Conservation (phyloP, 2,113 vertebrate species). For the Xenotilapia leptura region DNA sequence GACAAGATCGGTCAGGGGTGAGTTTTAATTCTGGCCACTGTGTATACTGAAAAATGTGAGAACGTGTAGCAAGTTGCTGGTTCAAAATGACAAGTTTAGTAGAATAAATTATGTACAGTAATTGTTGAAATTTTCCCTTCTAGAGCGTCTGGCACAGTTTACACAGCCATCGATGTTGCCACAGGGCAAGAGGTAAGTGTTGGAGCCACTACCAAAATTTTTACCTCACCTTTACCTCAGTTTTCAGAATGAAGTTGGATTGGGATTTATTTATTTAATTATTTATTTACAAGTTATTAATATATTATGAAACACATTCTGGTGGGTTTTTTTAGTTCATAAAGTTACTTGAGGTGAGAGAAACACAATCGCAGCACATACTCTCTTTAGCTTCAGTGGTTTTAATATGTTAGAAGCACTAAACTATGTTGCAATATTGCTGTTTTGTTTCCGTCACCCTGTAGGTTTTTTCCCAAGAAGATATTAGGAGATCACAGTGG, state of each 20-base stretch:
- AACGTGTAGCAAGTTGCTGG: background rate
- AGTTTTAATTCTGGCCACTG: constrained; percentile 36
- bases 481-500: background rate
- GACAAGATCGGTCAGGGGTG: constrained; percentile 98
- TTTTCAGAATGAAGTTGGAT: background rate
- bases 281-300: background rate
- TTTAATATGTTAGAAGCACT: background rate
- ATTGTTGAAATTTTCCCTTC: background rate
- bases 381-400: background rate
- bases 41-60: background rate
- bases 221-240: background rate
- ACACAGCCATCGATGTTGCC: constrained; percentile 93
- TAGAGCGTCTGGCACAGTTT: constrained; percentile 96
- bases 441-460: background rate
- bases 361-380: background rate
- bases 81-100: background rate
- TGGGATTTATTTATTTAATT: background rate
- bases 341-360: background rate
- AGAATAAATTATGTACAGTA: background rate
- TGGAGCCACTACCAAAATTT: background rate
- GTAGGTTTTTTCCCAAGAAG: background rate
- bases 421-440: background rate
- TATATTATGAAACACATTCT: background rate
- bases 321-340: background rate
- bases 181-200: constrained; percentile 86